Base-by-base conservation (phyloP, 2,888 invertebrate genomes). In the Dryadula phaetusa region DNA sequence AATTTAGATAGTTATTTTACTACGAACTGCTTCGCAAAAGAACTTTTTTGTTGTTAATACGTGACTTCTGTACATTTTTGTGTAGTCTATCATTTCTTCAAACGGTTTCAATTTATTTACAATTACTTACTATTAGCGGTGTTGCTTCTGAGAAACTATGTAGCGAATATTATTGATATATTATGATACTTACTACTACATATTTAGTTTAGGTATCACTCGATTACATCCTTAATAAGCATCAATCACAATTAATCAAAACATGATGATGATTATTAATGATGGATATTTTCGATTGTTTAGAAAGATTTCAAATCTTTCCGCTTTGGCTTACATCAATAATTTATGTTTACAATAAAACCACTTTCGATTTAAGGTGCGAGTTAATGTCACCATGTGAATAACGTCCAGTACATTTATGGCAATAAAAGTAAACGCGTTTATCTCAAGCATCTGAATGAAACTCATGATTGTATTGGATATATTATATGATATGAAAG, bases 391-490 rank as follows among this genome's bases (percentile, higher is more conserved):
- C 56, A 62, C 42, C 52, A 56, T 42, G 22, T 62, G 64, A 46
- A 58, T 25, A 22, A 47, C 32, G 16, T 49, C 44, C 37, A 52
- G 37, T 22, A 66, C 63, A 60, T 69, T 66, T 25, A 54, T 40
- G 47, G 66, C 20, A n/a, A 22, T 62, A 68, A 61, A 68, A 62
- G 62, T 62, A 62, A 66, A 69, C 66, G 22, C 53, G 69, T 66
- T 66, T 56, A 69, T 65, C 62, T 68, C 64, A 61, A 62, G 20
- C 49, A 65, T 56, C 63, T 37, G n/a, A 52, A 53, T 56, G 52
- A 40, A 34, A 20, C 47, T 61, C 22, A 66, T 63, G 66, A 62
- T 66, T 46, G 22, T 49, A 58, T 47, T 64, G 49, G 64, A 49
- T 49, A 10, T 64, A 49, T 44, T 56, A 56, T 40, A 32, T 44